phyloP scores from a whole-genome alignment of 2,888 invertebrate genomes.

The Trypoxylon attenuatum region DNA sequence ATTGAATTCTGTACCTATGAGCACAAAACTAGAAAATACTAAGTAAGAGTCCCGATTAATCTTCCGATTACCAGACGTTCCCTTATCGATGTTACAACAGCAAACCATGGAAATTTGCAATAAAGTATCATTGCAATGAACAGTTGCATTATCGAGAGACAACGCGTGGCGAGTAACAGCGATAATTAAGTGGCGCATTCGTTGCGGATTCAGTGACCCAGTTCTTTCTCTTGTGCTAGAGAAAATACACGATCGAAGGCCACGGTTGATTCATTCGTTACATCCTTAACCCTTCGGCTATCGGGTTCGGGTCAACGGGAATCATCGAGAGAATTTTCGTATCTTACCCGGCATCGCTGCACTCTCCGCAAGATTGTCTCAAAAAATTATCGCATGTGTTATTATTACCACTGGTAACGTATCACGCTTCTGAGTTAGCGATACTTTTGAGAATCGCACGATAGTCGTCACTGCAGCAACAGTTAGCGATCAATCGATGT shows the following conservation, averaged over 20 bases:
- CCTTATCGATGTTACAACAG: too few relatives aligned
- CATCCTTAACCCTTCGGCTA: too few relatives aligned
- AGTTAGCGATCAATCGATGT: constrained; percentile 82
- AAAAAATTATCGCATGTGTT: background rate
- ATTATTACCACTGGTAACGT: background rate
- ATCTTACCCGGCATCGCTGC: background rate
- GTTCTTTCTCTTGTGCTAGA: constrained; percentile 1
- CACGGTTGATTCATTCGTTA: background rate
- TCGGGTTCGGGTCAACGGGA: background rate
- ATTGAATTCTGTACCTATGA: too few relatives aligned
- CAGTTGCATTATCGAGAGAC: constrained; percentile 18
- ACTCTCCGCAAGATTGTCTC: background rate
- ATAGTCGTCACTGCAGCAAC: constrained; percentile 81
- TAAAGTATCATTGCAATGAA: too few relatives aligned
- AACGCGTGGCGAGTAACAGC: constrained; percentile 18
- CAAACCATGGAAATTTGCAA: too few relatives aligned
- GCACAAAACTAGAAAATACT: too few relatives aligned
- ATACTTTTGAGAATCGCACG: constrained; percentile 48
- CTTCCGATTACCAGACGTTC: too few relatives aligned
- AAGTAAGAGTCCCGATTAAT: too few relatives aligned
- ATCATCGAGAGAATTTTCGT: background rate
- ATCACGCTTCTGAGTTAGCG: background rate
- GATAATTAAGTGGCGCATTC: constrained; percentile 20
- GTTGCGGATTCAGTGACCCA: constrained; percentile 32
- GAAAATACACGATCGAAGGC: background rate